phyloP scores from a whole-genome alignment of 2,888 invertebrate genomes.

The Unio delphinus region DNA sequence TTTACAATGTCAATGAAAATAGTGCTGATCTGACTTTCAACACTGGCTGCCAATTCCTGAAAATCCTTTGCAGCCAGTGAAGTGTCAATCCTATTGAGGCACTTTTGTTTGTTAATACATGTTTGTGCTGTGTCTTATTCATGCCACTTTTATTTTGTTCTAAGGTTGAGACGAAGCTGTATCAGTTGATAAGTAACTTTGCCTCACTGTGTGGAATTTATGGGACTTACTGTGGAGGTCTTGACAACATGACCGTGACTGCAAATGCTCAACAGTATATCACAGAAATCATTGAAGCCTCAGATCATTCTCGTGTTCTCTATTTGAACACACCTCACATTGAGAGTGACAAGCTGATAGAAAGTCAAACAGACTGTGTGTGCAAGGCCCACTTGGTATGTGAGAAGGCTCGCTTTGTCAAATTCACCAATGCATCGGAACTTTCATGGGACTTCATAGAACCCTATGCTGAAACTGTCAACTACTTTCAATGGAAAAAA shows the following conservation, averaged over 20 bases:
- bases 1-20: too few species aligned
- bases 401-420: slow-evolving; percentile 15
- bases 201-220: slow-evolving; percentile 54
- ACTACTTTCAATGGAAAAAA: slow-evolving; percentile 36
- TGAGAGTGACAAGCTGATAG: slow-evolving; percentile 24
- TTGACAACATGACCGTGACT: slow-evolving; percentile 35
- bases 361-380: slow-evolving; percentile 11
- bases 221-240: slow-evolving; percentile 47
- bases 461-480: slow-evolving; percentile 51
- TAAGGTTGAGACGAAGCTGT: slow-evolving; percentile 40
- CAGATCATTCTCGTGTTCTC: slow-evolving; percentile 20
- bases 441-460: slow-evolving; percentile 41
- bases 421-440: slow-evolving; percentile 7
- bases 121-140: too few species aligned
- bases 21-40: too few species aligned
- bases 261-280: slow-evolving; percentile 18
- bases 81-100: too few species aligned
- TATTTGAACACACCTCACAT: slow-evolving; percentile 16
- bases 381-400: slow-evolving; percentile 43
- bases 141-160: neutral
- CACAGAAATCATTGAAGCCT: slow-evolving; percentile 21
- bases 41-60: too few species aligned
- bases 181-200: slow-evolving; percentile 18
- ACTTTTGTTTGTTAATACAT: too few species aligned
- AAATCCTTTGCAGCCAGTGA: too few species aligned